Evolutionary conservation across 2,888 invertebrate genomes (phyloP).

Genomic region (Hydropsyche betteni): DNA sequence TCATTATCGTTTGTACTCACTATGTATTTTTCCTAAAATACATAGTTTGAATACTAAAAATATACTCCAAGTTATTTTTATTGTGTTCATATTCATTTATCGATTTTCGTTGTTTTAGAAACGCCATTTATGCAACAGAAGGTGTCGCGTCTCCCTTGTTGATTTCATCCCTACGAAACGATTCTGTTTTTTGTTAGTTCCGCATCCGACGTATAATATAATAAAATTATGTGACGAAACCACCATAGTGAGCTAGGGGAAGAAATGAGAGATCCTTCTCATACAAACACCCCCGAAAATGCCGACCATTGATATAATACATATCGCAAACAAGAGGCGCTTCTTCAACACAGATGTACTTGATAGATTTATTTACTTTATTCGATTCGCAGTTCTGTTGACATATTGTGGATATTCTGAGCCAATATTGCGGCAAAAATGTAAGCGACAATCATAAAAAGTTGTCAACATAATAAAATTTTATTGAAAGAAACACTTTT

Average conservation of each 20-base stretch:
- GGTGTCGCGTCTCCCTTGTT: constrained; percentile 15
- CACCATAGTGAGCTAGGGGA: not conserved
- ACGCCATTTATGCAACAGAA: constrained; percentile 16
- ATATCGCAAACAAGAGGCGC: not conserved
- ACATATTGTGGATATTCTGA: not conserved
- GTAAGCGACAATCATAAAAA: too few species aligned
- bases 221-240: constrained; percentile 38
- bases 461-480: too few species aligned
- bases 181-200: constrained; percentile 43
- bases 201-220: constrained; percentile 33
- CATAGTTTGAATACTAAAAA: too few species aligned
- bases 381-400: not conserved
- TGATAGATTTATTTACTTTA: constrained; percentile 34
- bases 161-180: constrained; percentile 20
- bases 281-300: not conserved
- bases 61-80: too few species aligned
- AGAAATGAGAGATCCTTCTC: too few species aligned
- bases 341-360: constrained; percentile 33
- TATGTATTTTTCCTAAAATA: too few species aligned
- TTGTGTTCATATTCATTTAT: not conserved
- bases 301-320: too few species aligned
- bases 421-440: too few species aligned
- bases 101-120: not conserved
- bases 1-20: too few species aligned
- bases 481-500: too few species aligned